Evolutionary conservation across 1,140 invertebrate species (phyloP).

Genomic region (Cyphomyrmex costatus): DNA sequence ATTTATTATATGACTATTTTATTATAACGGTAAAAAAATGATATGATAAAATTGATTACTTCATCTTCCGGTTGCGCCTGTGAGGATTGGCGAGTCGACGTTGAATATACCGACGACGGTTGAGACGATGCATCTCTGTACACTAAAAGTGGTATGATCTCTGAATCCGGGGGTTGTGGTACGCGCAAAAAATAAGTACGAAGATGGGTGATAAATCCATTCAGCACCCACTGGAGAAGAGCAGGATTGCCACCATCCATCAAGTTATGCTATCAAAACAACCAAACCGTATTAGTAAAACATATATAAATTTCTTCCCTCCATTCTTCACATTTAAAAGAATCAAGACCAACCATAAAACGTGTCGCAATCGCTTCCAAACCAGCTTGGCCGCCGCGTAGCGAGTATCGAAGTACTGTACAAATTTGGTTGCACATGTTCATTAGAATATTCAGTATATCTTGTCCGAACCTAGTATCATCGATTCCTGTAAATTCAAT

Average conservation of each 20-base stretch:
- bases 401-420: conserved; percentile 75
- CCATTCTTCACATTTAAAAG: background rate
- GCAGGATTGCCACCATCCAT: conserved; percentile 49
- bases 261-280: conserved; percentile 68
- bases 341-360: conserved; percentile 72
- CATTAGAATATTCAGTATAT: conserved; percentile 68
- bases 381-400: conserved; percentile 71
- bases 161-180: conserved; percentile 68
- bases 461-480: conserved; percentile 73
- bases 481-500: conserved; percentile 66
- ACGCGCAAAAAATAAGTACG: conserved; percentile 67
- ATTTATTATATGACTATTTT: conserved; percentile 19
- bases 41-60: conserved; percentile 63
- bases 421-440: conserved; percentile 73
- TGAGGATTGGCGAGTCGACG: conserved; percentile 41
- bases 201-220: conserved; percentile 68
- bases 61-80: conserved; percentile 74
- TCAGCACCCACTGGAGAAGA: conserved; percentile 70
- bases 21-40: background rate
- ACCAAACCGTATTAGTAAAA: conserved; percentile 26
- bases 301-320: background rate
- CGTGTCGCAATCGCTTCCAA: conserved; percentile 73
- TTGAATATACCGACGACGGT: conserved; percentile 39
- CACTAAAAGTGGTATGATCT: conserved; percentile 77
- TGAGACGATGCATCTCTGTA: conserved; percentile 69